phyloP scores from a whole-genome alignment of 2,797 vertebrate species.

The Toxotes lorentzi region DNA sequence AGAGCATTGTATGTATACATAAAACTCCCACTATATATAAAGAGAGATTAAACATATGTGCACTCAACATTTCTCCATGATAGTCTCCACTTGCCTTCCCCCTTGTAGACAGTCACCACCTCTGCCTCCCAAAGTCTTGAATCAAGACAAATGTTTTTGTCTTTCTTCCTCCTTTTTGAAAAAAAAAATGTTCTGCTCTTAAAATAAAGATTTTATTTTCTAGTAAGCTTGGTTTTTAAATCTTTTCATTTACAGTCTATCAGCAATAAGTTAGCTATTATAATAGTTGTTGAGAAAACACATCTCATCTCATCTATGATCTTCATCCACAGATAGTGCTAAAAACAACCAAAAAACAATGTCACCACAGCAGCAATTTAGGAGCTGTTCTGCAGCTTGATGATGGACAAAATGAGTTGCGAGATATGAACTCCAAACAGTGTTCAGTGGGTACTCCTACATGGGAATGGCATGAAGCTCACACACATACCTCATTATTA shows the following conservation, averaged over 20 bases:
- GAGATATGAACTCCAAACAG: not conserved
- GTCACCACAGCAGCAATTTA: not conserved
- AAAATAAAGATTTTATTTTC: slow-evolving; percentile 66
- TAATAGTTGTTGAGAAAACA: not conserved
- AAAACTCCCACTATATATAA: not conserved
- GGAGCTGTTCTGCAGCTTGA: no score
- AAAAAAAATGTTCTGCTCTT: slow-evolving; percentile 52
- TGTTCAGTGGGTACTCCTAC: not conserved
- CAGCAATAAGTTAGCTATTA: not conserved
- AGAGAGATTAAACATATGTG: no score
- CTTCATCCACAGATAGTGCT: not conserved
- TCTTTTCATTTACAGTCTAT: slow-evolving; percentile 16
- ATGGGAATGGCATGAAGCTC: not conserved
- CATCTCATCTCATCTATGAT: not conserved
- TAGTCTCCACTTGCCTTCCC: not conserved
- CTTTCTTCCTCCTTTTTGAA: slow-evolving; percentile 45
- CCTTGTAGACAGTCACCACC: slow-evolving; percentile 54
- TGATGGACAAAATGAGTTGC: not conserved
- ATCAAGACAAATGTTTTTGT: slow-evolving; percentile 69
- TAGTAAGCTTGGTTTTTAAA: slow-evolving; percentile 34
- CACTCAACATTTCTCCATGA: not conserved
- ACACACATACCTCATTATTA: slow-evolving; percentile 23
- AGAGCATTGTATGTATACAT: not conserved
- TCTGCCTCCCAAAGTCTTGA: slow-evolving; percentile 75
- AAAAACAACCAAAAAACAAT: no score